Evolutionary conservation across 2,797 vertebrate genomes (phyloP), one percentile per base, ranked within the genome.

Genomic region (Lepidocolaptes lacrymiger): DNA sequence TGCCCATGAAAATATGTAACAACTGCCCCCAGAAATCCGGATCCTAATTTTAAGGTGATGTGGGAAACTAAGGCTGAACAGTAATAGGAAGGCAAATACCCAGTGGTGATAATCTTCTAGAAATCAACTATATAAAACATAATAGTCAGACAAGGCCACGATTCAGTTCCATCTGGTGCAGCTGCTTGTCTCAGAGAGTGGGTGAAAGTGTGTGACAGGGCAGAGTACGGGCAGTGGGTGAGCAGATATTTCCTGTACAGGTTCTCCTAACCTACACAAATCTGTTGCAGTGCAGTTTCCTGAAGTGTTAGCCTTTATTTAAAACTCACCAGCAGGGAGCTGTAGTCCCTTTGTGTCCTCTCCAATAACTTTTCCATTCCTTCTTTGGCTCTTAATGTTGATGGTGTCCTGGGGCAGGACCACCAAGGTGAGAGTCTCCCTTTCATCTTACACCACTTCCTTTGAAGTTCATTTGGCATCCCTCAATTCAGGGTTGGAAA

Each of bases 111-210:
- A 30, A 37, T 64, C 58, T 81, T 76, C 66, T 46, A 30, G 36
- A 93, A 73, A 72, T 75, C 10, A 32, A 9, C 67, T 61, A 5
- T 32, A 28, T 41, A 44, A 83, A 88, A 34, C 15, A 9, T 10
- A 27, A 20, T 46, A 48, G 6, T 63, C 10, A 32, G 54, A 20
- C 5, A 41, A 37, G 41, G 64, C 61, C 30, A 7, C 28, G 26
- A n/a, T 43, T 80, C 22, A 58, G 28, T 44, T 56, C 52, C 11
- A 34, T 58, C 34, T 52, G 13, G 21, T 34, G 58, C 15, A 28
- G 32, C 20, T 58, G 68, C n/a, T 64, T 16, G 18, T 66, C 56
- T 77, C 0, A 0, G 73, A 44, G 34, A 32, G 39, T 0, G 2
- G 52, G 39, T 3, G 12, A 36, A 3, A 7, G 24, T 8, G 10